These are phyloP conservation scores for Coleophora deauratella DNA, from an alignment of 2,888 invertebrate genomes.

Conservation along the genomic window DNA sequence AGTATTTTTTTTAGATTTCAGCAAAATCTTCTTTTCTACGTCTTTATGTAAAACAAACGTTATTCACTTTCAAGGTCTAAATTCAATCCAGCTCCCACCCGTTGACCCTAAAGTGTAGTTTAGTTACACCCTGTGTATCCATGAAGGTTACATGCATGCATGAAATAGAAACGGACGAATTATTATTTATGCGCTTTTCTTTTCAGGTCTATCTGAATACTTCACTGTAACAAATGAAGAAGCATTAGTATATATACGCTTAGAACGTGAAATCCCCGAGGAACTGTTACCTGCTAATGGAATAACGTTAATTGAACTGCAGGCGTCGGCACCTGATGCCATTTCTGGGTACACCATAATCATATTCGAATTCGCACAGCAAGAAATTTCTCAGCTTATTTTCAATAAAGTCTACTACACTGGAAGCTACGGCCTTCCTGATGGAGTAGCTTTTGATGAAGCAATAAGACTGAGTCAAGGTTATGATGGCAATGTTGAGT, in stretches of 20 bases:
- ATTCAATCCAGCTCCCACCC: too few species aligned
- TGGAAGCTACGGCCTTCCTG: slow-evolving; percentile 11
- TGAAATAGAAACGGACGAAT: too few species aligned
- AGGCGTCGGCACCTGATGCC: slow-evolving; percentile 17
- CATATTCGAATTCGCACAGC: slow-evolving; percentile 16
- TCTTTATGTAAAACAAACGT: too few species aligned
- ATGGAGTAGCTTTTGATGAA: slow-evolving; percentile 7
- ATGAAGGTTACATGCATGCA: too few species aligned
- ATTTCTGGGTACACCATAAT: slow-evolving; percentile 18
- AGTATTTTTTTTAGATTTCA: too few species aligned
- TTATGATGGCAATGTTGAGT: slow-evolving; percentile 10
- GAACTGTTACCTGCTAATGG: slow-evolving; percentile 16
- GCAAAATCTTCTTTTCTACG: too few species aligned
- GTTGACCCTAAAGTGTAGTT: too few species aligned
- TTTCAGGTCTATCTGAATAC: slow-evolving; percentile 19
- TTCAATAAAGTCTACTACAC: slow-evolving; percentile 20
- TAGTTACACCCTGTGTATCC: too few species aligned
- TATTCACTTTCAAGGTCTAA: too few species aligned
- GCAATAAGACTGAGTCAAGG: slow-evolving; percentile 10
- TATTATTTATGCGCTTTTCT: neutral
- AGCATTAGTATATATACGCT: slow-evolving; percentile 12
- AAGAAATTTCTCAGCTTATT: slow-evolving; percentile 11
- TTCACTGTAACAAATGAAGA: slow-evolving; percentile 12
- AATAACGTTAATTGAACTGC: slow-evolving; percentile 19
- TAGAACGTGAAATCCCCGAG: slow-evolving; percentile 18